phyloP scores from a whole-genome alignment of 2,888 invertebrate species.

The Thymelicus sylvestris region DNA sequence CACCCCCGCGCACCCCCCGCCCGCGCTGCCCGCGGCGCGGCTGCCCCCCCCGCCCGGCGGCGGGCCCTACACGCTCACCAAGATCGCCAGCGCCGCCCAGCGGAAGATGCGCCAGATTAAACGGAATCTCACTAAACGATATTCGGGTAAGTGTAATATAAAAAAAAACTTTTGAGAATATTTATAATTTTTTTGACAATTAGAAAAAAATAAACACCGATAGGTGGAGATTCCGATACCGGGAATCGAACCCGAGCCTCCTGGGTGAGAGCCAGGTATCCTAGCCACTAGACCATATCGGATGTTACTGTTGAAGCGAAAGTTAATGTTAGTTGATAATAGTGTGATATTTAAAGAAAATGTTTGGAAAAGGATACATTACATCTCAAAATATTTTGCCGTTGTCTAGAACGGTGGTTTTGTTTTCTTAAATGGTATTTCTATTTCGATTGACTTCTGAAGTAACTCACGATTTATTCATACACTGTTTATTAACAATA shows the following conservation, averaged over 20 bases:
- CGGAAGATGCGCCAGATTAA: constrained; percentile 87
- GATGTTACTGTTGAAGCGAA: neutral
- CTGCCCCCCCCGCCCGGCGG: constrained; percentile 87
- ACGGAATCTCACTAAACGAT: constrained; percentile 86
- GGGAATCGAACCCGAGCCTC: constrained; percentile 89
- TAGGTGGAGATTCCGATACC: constrained; percentile 85
- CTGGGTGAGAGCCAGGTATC: constrained; percentile 89
- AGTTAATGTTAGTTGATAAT: too few relatives aligned
- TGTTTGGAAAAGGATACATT: too few relatives aligned
- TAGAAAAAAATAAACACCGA: neutral
- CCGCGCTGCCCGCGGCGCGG: constrained; percentile 65
- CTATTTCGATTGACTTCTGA: too few relatives aligned
- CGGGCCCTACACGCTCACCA: constrained; percentile 87
- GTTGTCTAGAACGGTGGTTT: too few relatives aligned
- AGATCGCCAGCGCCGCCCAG: constrained; percentile 86
- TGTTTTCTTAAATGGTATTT: too few relatives aligned
- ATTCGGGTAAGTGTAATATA: constrained; percentile 61
- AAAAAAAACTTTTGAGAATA: too few relatives aligned
- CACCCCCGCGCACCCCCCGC: constrained; percentile 54
- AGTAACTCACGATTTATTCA: too few relatives aligned
- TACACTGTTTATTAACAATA: too few relatives aligned
- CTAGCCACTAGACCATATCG: constrained; percentile 87
- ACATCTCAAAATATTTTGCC: too few relatives aligned
- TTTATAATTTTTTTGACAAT: too few relatives aligned
- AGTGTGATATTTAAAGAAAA: too few relatives aligned